Percentiles rank a stretch among this genome's conserved stretches.
phyloP scores from a whole-genome alignment of 2,888 invertebrate genomes.

The Podotricha telesiphe region DNA sequence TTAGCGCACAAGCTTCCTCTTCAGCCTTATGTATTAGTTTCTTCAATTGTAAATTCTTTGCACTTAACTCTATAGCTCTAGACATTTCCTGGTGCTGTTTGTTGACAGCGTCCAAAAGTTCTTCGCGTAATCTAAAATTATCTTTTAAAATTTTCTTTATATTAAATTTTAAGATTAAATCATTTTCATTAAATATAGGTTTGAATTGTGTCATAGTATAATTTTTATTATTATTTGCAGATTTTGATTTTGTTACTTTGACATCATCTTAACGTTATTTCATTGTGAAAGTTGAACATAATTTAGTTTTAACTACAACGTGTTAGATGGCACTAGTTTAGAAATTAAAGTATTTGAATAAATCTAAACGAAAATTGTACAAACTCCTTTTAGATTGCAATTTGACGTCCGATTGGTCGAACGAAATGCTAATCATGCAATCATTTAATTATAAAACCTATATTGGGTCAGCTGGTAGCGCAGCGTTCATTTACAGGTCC shows the following conservation, averaged over 20 bases:
- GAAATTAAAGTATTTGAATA: not conserved
- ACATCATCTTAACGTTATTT: not conserved
- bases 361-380: no score
- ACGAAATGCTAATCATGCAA: no score
- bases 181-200: not conserved
- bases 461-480: no score
- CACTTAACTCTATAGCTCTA: slow-evolving; percentile 69
- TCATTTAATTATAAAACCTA: no score
- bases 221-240: not conserved
- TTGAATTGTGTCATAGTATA: slow-evolving; percentile 21
- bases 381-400: no score
- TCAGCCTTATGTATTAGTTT: slow-evolving; percentile 55
- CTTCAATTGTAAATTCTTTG: slow-evolving; percentile 57
- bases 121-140: slow-evolving; percentile 54
- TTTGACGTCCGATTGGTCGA: no score
- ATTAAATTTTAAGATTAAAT: slow-evolving; percentile 30
- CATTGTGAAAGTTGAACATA: no score
- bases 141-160: slow-evolving; percentile 52
- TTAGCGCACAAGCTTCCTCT: slow-evolving; percentile 51
- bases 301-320: no score
- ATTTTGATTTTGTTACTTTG: slow-evolving; percentile 6
- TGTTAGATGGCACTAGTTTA: not conserved
- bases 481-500: no score
- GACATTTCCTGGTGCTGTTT: slow-evolving; percentile 75
- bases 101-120: slow-evolving; percentile 59